Evolutionary conservation across 2,797 vertebrate genomes (phyloP), one percentile per base, ranked within the genome.

Genomic region (Anas flavirostris): DNA sequence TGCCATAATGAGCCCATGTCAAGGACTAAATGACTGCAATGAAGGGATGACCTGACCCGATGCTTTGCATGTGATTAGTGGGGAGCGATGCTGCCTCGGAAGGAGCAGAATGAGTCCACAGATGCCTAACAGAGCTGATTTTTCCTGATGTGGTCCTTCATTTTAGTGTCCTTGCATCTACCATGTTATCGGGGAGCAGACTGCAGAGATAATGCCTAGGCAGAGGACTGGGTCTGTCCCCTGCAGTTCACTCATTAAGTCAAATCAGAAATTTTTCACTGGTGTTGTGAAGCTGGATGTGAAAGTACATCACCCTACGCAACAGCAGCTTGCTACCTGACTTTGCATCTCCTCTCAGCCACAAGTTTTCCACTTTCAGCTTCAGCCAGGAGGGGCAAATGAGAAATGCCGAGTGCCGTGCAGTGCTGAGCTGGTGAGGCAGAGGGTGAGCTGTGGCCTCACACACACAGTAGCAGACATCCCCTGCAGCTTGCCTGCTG

Each of bases 1-100:
- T 69, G 93, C 67, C 52, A 80, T 48, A 79, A 85, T 37, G 94
- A 92, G 88, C 66, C 46, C 85, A 85, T 93, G 82, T 75, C 37
- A 19, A 82, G 82, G 66, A 82, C 39, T 58, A 70, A 81, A 70
- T 76, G 81, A 67, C 46, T 85, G 90, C 29, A 85, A 75, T 64
- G 85, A 55, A 79, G 77, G 80, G 67, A 41, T 28, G 64, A 52
- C 56, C 31, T 31, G 73, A 73, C 52, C 80, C 60, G 25, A 1
- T 0, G 8, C 82, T 76, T 79, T 22, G 16, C 55, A 21, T 53
- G 91, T 12, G 60, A 48, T 88, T 11, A 76, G 74, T 0, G 1
- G 52, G 19, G 64, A 80, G 52, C 12, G 60, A 29, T 68, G 83
- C 88, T 87, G 83, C 37, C 56, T 33, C 41, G 72, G 33, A 25